A percentile compares a stretch with the other conserved stretches of the same genome.
Conservation (phyloP, 2,888 invertebrate species). For the Caenorhabditis sp. region DNA sequence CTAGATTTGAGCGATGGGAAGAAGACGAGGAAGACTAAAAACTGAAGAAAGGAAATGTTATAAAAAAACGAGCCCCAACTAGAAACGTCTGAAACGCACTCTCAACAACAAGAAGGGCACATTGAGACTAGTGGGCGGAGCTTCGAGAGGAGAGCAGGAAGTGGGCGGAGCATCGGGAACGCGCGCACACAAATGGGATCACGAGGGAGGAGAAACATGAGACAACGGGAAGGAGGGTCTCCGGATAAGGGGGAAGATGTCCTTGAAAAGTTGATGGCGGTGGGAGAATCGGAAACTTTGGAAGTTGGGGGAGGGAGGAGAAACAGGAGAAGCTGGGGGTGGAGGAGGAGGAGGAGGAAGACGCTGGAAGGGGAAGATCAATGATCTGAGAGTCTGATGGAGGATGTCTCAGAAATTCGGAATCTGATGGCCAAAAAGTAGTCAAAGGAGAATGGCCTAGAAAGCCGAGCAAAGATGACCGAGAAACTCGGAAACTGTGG, state of each 20-base stretch:
- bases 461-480: no score
- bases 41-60: background rate
- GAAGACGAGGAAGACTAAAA: background rate
- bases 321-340: background rate
- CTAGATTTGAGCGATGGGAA: background rate
- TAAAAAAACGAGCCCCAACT: background rate
- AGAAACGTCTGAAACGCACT: background rate
- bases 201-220: background rate
- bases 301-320: background rate
- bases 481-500: no score
- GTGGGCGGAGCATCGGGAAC: constrained; percentile 3
- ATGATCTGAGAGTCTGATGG: background rate
- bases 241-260: background rate
- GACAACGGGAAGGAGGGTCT: background rate
- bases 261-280: background rate
- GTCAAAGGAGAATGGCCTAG: no score
- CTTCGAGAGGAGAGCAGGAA: background rate
- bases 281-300: background rate
- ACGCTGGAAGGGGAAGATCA: background rate
- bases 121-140: constrained; percentile 8
- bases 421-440: no score
- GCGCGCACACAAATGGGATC: background rate
- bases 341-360: no score
- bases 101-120: background rate
- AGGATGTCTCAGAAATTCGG: no score